Conservation (phyloP, 2,113 vertebrate species). For the Xiphorhynchus elegans region DNA sequence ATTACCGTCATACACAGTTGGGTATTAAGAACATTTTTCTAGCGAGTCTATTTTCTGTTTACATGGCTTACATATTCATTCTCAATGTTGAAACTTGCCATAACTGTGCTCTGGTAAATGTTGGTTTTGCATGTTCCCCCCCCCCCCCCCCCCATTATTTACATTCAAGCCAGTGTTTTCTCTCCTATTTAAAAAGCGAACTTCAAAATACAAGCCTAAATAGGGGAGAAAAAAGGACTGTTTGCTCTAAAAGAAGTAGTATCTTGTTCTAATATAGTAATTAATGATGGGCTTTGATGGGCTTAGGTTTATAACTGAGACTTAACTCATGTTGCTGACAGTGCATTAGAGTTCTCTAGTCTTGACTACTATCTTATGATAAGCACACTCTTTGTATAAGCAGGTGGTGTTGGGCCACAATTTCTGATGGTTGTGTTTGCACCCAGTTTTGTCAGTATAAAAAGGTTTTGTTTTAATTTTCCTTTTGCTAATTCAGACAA, state of each 20-base stretch:
- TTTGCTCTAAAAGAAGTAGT: neutral
- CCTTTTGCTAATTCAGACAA: neutral
- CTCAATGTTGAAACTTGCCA: neutral
- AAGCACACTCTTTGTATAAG: neutral
- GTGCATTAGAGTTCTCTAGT: neutral
- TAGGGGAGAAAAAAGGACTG: neutral
- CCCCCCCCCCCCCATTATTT: neutral
- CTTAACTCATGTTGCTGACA: neutral
- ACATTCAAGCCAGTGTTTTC: neutral
- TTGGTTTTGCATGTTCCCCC: rapidly evolving
- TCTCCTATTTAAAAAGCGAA: neutral
- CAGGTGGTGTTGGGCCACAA: neutral
- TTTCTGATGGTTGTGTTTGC: neutral
- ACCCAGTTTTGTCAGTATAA: neutral
- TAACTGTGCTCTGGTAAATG: neutral
- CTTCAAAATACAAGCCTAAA: neutral
- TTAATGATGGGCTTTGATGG: neutral
- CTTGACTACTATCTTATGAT: neutral
- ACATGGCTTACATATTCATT: neutral
- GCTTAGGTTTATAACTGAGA: neutral
- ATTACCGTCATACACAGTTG: neutral
- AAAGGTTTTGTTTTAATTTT: neutral
- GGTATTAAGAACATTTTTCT: neutral
- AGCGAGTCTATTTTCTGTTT: neutral
- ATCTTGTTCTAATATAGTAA: neutral